These are phyloP conservation scores for Nyctibius bracteatus DNA, from an alignment of 2,113 vertebrate species.

Conservation along the genomic window DNA sequence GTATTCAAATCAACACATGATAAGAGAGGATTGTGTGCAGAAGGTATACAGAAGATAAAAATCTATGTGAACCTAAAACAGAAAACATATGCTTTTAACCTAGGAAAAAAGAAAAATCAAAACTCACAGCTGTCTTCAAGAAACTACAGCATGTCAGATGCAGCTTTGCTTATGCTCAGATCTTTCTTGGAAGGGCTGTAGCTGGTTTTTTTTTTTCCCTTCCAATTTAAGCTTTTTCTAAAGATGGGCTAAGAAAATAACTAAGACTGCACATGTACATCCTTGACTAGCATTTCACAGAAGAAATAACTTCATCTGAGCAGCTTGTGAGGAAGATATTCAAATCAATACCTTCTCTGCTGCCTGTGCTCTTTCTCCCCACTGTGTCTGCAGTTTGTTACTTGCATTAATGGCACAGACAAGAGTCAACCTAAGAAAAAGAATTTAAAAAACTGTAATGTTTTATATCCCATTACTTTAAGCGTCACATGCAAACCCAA, in stretches of 20 bases:
- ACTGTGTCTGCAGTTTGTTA: accelerated
- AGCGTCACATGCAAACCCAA: neutral
- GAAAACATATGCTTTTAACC: neutral
- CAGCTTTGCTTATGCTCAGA: neutral
- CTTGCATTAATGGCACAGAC: neutral
- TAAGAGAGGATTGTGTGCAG: neutral
- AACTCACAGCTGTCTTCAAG: neutral
- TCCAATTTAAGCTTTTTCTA: neutral
- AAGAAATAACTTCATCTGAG: neutral
- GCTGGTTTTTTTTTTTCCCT: neutral
- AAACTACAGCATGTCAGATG: neutral
- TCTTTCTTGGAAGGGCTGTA: neutral
- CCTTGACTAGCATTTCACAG: neutral
- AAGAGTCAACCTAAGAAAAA: neutral
- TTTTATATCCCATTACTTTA: neutral
- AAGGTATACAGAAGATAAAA: neutral
- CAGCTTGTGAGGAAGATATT: neutral
- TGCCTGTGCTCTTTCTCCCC: neutral
- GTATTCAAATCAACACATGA: neutral
- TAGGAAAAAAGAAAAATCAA: neutral
- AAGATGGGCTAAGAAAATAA: neutral
- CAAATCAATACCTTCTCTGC: neutral
- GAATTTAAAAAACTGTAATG: neutral
- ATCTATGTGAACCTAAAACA: neutral
- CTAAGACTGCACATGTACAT: neutral